A percentile compares a stretch with the other conserved stretches of the same genome.
Evolutionary conservation across 2,113 vertebrate genomes (phyloP).

Genomic region (Psephotus haematonotus): DNA sequence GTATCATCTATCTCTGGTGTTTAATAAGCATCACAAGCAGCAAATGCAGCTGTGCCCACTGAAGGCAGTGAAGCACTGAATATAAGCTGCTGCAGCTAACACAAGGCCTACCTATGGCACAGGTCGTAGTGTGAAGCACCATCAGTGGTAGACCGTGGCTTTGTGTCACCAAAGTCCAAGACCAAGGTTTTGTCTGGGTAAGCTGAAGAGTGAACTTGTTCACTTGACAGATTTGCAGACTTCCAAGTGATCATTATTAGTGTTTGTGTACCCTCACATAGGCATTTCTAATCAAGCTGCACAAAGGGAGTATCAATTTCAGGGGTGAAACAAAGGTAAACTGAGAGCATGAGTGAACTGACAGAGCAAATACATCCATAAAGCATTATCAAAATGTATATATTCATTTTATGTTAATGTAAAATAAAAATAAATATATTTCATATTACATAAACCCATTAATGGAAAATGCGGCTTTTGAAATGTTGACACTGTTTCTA

Average conservation of each 20-base stretch:
- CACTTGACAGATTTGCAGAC: neutral
- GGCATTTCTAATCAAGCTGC: neutral
- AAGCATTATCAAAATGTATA: neutral
- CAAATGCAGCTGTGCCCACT: neutral
- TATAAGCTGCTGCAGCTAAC: neutral
- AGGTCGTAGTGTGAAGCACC: neutral
- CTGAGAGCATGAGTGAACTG: neutral
- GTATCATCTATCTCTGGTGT: neutral
- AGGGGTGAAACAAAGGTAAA: neutral
- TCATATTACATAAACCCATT: neutral
- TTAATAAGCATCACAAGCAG: neutral
- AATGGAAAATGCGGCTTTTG: neutral
- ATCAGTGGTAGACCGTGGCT: fast-evolving
- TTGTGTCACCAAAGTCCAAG: neutral
- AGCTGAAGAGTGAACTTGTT: neutral
- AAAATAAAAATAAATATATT: neutral
- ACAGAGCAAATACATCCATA: neutral
- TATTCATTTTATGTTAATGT: neutral
- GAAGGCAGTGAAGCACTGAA: neutral
- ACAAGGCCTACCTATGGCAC: neutral
- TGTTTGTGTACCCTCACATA: neutral
- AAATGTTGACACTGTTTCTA: neutral
- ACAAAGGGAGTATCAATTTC: neutral
- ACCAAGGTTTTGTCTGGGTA: neutral
- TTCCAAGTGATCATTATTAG: neutral